phyloP scores from a whole-genome alignment of 2,888 invertebrate genomes.

The Machimus rusticus region DNA sequence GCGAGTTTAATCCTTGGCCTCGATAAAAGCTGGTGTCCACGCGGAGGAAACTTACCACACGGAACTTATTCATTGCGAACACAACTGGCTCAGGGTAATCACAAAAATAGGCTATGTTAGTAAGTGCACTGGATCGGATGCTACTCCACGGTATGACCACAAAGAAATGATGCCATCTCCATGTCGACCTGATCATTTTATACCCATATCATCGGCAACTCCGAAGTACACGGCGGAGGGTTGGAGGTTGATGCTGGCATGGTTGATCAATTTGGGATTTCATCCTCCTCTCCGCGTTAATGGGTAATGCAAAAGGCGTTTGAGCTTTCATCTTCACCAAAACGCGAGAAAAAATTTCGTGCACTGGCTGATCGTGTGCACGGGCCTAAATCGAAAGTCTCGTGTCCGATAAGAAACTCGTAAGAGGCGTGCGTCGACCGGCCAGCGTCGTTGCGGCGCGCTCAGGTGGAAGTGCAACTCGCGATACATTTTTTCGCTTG shows the following conservation, averaged over 20 bases:
- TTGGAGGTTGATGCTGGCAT: conserved; percentile 32
- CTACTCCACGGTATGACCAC: conserved; percentile 31
- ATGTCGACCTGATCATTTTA: conserved; percentile 47
- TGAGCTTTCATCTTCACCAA: conserved; percentile 28
- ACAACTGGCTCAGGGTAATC: neutral
- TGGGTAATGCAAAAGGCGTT: neutral
- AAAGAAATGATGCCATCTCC: conserved; percentile 49
- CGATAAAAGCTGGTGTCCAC: neutral
- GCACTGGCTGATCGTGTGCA: neutral
- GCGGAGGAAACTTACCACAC: conserved; percentile 35
- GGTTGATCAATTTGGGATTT: neutral
- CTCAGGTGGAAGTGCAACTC: conserved; percentile 24
- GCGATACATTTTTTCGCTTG: neutral
- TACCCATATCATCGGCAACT: conserved; percentile 41
- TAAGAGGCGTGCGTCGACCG: conserved; percentile 10
- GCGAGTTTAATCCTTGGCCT: neutral
- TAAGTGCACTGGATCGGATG: conserved; percentile 26
- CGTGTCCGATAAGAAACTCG: conserved; percentile 5
- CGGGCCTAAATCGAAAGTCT: conserved; percentile 24
- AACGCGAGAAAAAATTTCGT: neutral
- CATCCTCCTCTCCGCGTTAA: neutral
- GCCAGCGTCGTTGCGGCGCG: neutral
- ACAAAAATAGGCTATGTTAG: neutral
- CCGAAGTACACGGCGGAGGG: conserved; percentile 9
- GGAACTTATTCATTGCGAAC: conserved; percentile 41